Base-by-base conservation (phyloP, 2,797 vertebrate genomes). In the Hippoglossus hippoglossus region DNA sequence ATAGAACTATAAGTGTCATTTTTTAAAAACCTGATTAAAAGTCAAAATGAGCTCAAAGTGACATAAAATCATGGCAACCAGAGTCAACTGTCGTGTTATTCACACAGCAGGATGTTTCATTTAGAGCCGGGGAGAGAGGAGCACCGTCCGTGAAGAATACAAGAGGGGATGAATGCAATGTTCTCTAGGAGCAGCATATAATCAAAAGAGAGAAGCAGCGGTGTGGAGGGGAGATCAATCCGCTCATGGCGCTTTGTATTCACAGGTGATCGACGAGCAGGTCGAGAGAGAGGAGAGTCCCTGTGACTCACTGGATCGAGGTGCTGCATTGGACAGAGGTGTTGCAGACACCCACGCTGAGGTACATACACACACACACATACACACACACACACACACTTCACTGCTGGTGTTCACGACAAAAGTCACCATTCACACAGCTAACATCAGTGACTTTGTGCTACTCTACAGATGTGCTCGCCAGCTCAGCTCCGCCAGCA, bases 401-500 rank as follows among this genome's bases (percentile, higher is more conserved):
- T 36, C 5, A 6, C 22, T 5, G 21, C 39, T 16, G n/a, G 9
- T 7, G 66, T 31, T 63, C 62, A 39, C 46, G 2, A n/a, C 39
- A 36, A 6, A 22, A 3, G 10, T 57, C 16, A 59, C 25, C 28
- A 31, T 34, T 15, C 2, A 21, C 8, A 11, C 3, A 26, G 4
- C 0, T 18, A 19, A 62, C 31, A 8, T 36, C 31, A 50, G 25
- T 34, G 5, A 53, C 21, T 41, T 5, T 54, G 5, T 63, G 24
- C 6, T 76, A 86, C 44, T 87, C 84, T 85, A 56, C 83, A 99
- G 98, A 95, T 98, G 89, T 96, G 94, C 83, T 97, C 94, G 0
- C 97, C 98, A 18, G 95, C 96, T 77, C 94, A 98, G 77, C 95
- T 98, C 62, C 95, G 97, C 67, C 96, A 97, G 75, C 94, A 97